Conservation (phyloP, 2,113 vertebrate genomes). For the Dromiciops gliroides region DNA sequence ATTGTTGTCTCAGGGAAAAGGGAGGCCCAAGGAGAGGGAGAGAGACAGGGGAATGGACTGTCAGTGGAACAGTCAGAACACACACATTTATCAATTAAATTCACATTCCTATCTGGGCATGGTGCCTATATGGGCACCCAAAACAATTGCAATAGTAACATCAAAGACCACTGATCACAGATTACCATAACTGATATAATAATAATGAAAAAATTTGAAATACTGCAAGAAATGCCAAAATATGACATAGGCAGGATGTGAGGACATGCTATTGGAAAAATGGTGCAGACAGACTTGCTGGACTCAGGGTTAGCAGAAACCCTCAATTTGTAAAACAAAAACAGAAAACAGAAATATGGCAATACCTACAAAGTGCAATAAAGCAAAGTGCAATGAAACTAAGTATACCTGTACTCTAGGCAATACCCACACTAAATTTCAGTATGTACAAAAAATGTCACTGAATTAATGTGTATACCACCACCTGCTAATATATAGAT, state of each 20-base stretch:
- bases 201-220: not conserved
- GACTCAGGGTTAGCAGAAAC: not conserved
- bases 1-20: not conserved
- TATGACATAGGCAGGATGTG: not conserved
- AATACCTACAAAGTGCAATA: not conserved
- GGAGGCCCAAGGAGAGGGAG: not conserved
- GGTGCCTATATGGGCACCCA: not conserved
- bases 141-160: not conserved
- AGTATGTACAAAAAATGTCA: not conserved
- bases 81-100: not conserved
- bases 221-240: not conserved
- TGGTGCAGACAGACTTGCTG: not conserved
- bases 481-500: not conserved
- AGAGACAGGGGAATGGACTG: not conserved
- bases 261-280: not conserved
- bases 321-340: not conserved
- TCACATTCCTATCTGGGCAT: not conserved
- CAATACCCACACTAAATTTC: not conserved
- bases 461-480: not conserved
- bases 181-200: not conserved
- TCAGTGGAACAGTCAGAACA: not conserved
- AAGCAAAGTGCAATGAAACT: not conserved
- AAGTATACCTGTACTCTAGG: not conserved
- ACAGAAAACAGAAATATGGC: too few species aligned
- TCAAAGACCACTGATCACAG: not conserved